phyloP scores from a whole-genome alignment of 35 echinoderm and acorn worm species.

The Ophioderma brevispina region DNA sequence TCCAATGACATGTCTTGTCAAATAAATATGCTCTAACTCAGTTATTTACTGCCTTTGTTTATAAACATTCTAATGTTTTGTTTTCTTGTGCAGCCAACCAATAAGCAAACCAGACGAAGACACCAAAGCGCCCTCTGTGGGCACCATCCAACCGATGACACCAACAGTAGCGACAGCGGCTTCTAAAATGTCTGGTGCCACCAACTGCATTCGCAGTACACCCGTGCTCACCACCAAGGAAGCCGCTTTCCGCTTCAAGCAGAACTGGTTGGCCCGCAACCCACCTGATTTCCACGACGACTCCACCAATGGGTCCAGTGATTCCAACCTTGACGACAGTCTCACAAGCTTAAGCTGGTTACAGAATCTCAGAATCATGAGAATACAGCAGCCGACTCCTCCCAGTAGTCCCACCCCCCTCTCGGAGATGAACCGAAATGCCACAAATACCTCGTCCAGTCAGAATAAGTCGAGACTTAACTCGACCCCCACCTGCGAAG shows the following conservation, averaged over 20 bases:
- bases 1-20: too few species aligned
- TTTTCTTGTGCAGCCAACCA: too few species aligned
- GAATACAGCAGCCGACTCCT: conserved; percentile 85
- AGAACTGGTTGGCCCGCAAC: conserved; percentile 77
- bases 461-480: conserved; percentile 31
- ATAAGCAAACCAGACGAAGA: neutral
- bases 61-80: too few species aligned
- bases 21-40: too few species aligned
- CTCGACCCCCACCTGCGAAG: neutral
- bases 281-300: conserved; percentile 36
- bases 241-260: conserved; percentile 69
- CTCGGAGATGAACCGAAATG: conserved; percentile 47
- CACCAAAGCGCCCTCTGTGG: neutral
- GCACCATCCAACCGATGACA: too few species aligned
- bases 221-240: conserved; percentile 52
- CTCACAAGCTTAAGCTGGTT: conserved; percentile 96
- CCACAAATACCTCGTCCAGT: conserved; percentile 22
- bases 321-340: conserved; percentile 85
- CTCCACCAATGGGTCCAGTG: conserved; percentile 16
- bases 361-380: conserved; percentile 91
- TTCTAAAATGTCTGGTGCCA: too few species aligned
- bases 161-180: too few species aligned
- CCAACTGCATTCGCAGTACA: neutral
- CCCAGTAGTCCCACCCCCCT: conserved; percentile 89
- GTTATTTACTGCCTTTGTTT: too few species aligned